Evolutionary conservation across 37 sponge, comb jelly and placozoan species (phyloP), one percentile per base, ranked within the genome.

Genomic region (Ianthella basta): DNA sequence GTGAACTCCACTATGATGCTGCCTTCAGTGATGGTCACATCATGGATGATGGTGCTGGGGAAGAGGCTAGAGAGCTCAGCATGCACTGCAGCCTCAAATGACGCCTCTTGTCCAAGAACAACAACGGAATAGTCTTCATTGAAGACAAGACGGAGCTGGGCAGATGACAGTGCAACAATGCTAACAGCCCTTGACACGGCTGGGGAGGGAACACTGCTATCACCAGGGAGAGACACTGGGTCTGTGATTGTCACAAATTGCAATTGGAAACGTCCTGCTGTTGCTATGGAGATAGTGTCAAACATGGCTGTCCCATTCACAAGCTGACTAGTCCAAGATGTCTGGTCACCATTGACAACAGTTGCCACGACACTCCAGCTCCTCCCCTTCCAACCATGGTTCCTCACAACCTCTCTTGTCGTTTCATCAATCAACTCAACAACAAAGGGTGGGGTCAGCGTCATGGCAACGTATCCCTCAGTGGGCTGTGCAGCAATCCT

Each of bases 341-440:
- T 67, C n/a, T 20, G n/a, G 33, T 10, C 18, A 37, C 0, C 61
- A 56, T 21, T 25, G 38, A 82, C 79, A 55, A 85, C 27, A 14
- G 20, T 39, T 20, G 68, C 73, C 5, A 57, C 4, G 56, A 32
- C 66, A 4, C 77, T 80, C 95, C 95, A 94, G 1, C 56, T 66
- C 38, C 80, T 83, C 65, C 89, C 92, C 29, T 89, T 86, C 95
- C 92, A 91, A 10, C 59, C 81, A 30, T 81, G 85, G 21, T 94
- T 91, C 25, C n/a, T 61, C 24, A 91, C 78, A 2, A 81, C 54
- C 10, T 33, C 59, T 12, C 68, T 64, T 20, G 20, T 85, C 0
- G 18, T 27, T 23, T 50, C 30, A 69, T 94, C 92, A 21, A 86
- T 16, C 16, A 94, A 72, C 33, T 80, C 38, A 4, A 94, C 84